Percentiles rank a stretch among this genome's conserved stretches.
phyloP scores from a whole-genome alignment of 2,888 invertebrate genomes.

The Dichetophora obliterata region DNA sequence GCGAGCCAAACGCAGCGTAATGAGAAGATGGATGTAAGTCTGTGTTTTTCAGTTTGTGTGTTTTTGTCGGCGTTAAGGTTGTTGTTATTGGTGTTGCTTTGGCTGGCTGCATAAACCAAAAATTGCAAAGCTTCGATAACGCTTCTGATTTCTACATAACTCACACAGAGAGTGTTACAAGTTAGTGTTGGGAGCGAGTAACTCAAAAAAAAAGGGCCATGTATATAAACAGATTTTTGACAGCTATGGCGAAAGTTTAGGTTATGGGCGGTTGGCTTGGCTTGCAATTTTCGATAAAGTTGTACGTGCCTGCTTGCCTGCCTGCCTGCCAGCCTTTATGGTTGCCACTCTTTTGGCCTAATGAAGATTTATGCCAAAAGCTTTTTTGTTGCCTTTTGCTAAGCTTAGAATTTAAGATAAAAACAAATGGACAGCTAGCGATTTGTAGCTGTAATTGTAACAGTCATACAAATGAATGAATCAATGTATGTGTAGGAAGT shows the following conservation, averaged over 20 bases:
- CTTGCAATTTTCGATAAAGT: neutral
- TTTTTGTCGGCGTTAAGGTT: neutral
- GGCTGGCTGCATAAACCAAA: neutral
- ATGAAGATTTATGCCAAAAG: conserved; percentile 32
- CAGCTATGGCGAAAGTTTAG: neutral
- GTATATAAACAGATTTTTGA: conserved; percentile 10
- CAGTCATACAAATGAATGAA: neutral
- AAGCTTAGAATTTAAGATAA: neutral
- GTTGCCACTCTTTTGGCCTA: neutral
- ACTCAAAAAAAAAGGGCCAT: neutral
- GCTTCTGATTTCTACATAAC: conserved; percentile 5
- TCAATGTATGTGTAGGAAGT: too few relatives aligned
- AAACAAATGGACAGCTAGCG: neutral
- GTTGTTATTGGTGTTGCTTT: neutral
- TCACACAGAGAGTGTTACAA: neutral
- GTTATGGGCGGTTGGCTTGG: neutral
- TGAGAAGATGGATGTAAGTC: neutral
- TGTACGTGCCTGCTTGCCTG: neutral
- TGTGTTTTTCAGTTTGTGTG: too few relatives aligned
- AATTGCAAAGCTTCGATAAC: conserved; percentile 12
- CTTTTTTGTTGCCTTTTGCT: neutral
- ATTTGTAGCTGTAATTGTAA: neutral
- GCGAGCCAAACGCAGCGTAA: neutral
- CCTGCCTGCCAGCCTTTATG: neutral
- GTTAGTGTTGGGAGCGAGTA: neutral